Percentiles rank a stretch among this genome's conserved stretches.
Evolutionary conservation across 1,140 invertebrate species (phyloP).

Genomic region (Euura saliciscinereae): DNA sequence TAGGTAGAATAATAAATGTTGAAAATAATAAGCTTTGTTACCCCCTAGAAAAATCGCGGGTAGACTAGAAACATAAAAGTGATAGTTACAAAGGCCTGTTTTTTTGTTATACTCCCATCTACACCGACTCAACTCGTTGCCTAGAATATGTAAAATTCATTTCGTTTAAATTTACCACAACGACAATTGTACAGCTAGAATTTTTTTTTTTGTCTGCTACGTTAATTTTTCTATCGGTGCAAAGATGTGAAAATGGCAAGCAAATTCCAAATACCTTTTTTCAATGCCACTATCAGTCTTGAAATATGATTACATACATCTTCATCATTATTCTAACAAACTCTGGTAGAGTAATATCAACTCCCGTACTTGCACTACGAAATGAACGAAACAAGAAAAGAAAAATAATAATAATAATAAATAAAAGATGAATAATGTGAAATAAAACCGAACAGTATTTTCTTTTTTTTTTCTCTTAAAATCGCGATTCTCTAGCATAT

Average conservation of each 20-base stretch:
- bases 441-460: too few relatives aligned
- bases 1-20: conserved; percentile 27
- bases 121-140: background rate
- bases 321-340: background rate
- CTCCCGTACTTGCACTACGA: background rate
- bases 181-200: background rate
- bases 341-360: background rate
- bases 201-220: background rate
- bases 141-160: background rate
- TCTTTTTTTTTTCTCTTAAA: background rate
- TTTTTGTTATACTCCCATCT: conserved; percentile 20
- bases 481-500: background rate
- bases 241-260: background rate
- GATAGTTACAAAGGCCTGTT: conserved; percentile 33
- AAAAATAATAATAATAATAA: background rate
- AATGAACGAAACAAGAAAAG: background rate
- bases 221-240: background rate
- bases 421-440: background rate
- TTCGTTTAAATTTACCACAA: background rate
- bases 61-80: conserved; percentile 48
- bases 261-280: background rate
- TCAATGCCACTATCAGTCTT: conserved; percentile 7
- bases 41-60: conserved; percentile 30
- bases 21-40: conserved; percentile 41
- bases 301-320: conserved; percentile 6